Evolutionary conservation across 2,888 invertebrate genomes (phyloP).

Genomic region (Acanthosepion lycidas): DNA sequence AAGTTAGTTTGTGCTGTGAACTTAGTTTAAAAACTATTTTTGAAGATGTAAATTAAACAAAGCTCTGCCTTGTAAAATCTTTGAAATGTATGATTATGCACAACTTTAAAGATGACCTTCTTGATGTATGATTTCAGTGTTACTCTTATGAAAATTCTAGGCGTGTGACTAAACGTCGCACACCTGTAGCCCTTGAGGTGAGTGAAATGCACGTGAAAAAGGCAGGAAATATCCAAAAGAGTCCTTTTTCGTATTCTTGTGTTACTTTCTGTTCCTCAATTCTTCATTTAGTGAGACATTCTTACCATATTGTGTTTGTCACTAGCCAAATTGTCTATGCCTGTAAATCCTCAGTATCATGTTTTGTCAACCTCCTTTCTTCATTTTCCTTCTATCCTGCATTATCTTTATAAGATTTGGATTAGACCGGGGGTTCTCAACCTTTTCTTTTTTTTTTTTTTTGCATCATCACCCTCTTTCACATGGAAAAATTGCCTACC

Average conservation of each 20-base stretch:
- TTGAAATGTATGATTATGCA: no score
- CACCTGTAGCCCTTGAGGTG: not conserved
- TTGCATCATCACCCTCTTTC: not conserved
- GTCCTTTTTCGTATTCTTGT: not conserved
- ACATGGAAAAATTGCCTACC: no score
- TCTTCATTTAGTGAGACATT: no score
- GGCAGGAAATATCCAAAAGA: not conserved
- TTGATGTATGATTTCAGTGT: slow-evolving; percentile 35
- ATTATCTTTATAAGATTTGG: no score
- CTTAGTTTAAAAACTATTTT: no score
- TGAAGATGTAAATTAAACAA: no score
- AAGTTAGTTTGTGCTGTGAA: no score
- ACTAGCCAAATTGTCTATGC: no score
- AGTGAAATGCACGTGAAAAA: not conserved
- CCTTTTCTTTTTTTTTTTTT: no score
- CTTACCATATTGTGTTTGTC: not conserved
- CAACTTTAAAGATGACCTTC: not conserved
- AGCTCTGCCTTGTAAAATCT: no score
- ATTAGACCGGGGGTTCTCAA: not conserved
- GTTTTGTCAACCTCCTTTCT: not conserved
- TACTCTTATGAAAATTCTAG: slow-evolving; percentile 37
- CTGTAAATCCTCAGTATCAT: not conserved
- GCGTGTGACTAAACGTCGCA: not conserved
- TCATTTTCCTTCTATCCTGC: no score
- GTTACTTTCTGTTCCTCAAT: not conserved